phyloP scores from a whole-genome alignment of 2,888 invertebrate genomes.

The Cantharis rustica region DNA sequence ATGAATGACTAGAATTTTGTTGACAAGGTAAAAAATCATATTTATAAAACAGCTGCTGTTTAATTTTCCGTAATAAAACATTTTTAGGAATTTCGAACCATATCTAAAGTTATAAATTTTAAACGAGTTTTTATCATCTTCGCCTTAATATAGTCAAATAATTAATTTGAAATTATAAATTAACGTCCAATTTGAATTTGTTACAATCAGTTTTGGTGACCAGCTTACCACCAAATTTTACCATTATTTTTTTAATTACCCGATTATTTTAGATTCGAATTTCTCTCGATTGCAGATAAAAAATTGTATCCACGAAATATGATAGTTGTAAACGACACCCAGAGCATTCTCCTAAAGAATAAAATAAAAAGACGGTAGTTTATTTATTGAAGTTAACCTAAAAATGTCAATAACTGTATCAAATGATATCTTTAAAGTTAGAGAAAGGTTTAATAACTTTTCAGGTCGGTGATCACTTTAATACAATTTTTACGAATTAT shows the following conservation, averaged over 20 bases:
- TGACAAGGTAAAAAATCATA: neutral
- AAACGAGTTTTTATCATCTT: neutral
- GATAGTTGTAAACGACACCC: slow-evolving; percentile 11
- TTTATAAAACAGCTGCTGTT: neutral
- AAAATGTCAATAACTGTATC: slow-evolving; percentile 27
- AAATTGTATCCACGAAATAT: neutral
- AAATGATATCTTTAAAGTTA: slow-evolving; percentile 10
- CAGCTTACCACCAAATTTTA: neutral
- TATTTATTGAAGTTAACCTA: slow-evolving; percentile 20
- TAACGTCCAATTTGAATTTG: neutral
- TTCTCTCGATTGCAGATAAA: neutral
- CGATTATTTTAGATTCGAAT: neutral
- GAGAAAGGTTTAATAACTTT: slow-evolving; percentile 23
- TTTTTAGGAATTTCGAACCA: neutral
- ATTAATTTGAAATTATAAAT: neutral
- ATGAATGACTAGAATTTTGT: neutral
- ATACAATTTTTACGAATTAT: neutral
- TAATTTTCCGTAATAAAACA: neutral
- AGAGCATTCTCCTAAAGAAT: slow-evolving; percentile 5
- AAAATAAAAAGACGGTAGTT: slow-evolving; percentile 1
- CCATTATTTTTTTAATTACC: neutral
- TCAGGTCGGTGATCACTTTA: slow-evolving; percentile 13
- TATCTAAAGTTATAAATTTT: neutral
- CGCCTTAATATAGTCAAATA: neutral
- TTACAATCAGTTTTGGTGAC: neutral